Base-by-base conservation (phyloP, 2,888 invertebrate genomes). In the Plagiodera versicolora region DNA sequence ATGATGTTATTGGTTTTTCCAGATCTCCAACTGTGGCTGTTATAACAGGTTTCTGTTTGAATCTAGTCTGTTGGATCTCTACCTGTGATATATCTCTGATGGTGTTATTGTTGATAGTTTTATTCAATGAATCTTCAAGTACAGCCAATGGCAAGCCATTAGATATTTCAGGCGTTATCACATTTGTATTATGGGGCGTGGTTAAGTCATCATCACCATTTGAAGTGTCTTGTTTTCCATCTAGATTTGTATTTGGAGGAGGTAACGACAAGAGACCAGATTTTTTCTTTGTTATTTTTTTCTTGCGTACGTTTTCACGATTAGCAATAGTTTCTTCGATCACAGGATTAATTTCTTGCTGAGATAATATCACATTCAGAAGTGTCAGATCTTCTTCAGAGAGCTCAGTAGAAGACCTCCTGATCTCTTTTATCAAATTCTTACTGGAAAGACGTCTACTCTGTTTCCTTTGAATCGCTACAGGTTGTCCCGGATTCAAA, bases 401-500 rank as follows among this genome's bases (percentile, higher is more conserved):
- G 66, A 85, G 78, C 70, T 86, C 85, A 69, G 84, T 80, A 0
- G 86, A 86, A 72, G 83, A 83, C 70, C 86, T 79, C 71, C 85
- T 79, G 51, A 84, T 74, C 53, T 77, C 73, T 50, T 76, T 75
- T 18, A 79, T 65, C 16, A 79, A 63, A 61, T 79, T 74, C 17
- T 78, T 77, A 55, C 72, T 72, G 1, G 78, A 74, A 48, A 72
- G 61, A 60, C 76, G 75, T 14, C 77, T 67, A 60, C 76, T 77
- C 68, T 80, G 79, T 44, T 81, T 76, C 10, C 83, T 74, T 48
- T 83, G 75, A 11, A 80, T 72, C 11, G 74, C 75, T 8, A 71
- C 68, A 0, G 80, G 77, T 61, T 81, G 83, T 0, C 84, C 83
- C 0, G 84, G 84, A 75, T 85, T 85, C 30, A 84, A 69, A 67